Base-by-base conservation (phyloP, 1,140 invertebrate genomes). In the Phenacoccus solenopsis region DNA sequence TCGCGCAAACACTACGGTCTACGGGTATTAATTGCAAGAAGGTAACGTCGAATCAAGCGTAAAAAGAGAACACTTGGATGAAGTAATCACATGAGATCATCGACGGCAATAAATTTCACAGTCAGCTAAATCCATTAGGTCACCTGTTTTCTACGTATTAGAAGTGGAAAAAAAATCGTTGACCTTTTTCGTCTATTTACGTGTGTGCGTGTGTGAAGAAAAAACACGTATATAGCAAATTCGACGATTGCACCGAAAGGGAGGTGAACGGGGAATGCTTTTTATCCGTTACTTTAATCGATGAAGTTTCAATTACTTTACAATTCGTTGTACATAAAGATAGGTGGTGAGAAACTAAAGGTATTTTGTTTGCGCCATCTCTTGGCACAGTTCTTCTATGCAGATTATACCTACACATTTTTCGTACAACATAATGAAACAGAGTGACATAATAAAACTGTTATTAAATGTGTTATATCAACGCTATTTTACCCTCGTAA, bases 31-130 rank as follows among this genome's bases (percentile, higher is more conserved):
- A 64, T 64, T 64, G 2, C 25, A 24, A 64, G 59, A 64, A 64
- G 59, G 59, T 64, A 64, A 64, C 9, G 9, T 64, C 13, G 59
- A 64, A 64, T 64, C 25, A 64, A 25, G 59, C 25, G 59, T 64
- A 64, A 64, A 64, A 64, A 64, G 59, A 25, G 59, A 64, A 64
- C 59, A 27, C 25, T 64, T 64, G 59, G 59, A 64, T 64, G 59
- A 64, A 64, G 59, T 64, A 64, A 64, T 64, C 59, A 64, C 59
- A 64, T 64, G 59, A 64, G 59, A 64, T 64, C 59, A 64, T 64
- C 59, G 59, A 64, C 59, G 59, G 25, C 25, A 64, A 64, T 64
- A 64, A 64, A 25, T 24, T 64, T 64, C 59, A 64, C 22, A 10
- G 59, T 64, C 59, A 64, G 59, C 59, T 64, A 64, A 64, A 64